Percentiles rank a stretch among this genome's conserved stretches.
phyloP scores from a whole-genome alignment of 2,888 invertebrate species.

The Tinea trinotella region DNA sequence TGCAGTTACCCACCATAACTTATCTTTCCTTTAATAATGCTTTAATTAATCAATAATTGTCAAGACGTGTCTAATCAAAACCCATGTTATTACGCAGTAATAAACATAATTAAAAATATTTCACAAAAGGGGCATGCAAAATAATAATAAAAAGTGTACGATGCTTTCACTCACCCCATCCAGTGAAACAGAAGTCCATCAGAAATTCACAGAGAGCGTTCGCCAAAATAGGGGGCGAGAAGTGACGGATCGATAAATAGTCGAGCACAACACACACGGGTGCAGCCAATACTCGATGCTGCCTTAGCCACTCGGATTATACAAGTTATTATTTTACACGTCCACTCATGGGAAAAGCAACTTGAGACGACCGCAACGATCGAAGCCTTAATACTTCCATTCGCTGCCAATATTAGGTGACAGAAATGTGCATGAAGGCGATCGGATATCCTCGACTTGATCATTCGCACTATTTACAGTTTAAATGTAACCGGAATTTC shows the following conservation, averaged over 20 bases:
- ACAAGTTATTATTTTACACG: slow-evolving; percentile 33
- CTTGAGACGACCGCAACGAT: slow-evolving; percentile 69
- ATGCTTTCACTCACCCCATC: not conserved
- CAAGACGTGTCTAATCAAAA: too few relatives aligned
- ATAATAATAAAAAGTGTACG: not conserved
- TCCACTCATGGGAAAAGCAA: slow-evolving; percentile 73
- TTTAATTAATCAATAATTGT: too few relatives aligned
- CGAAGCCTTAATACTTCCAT: slow-evolving; percentile 73
- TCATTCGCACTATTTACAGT: slow-evolving; percentile 10
- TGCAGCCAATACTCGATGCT: not conserved
- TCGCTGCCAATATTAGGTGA: slow-evolving; percentile 69
- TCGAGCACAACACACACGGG: slow-evolving; percentile 8
- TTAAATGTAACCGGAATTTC: too few relatives aligned
- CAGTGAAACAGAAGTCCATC: not conserved
- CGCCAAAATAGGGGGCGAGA: slow-evolving; percentile 8
- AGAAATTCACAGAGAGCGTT: slow-evolving; percentile 4
- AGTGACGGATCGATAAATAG: slow-evolving; percentile 8
- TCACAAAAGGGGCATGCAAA: not conserved
- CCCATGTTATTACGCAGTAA: too few relatives aligned
- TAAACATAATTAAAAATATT: too few relatives aligned
- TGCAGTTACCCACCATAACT: too few relatives aligned
- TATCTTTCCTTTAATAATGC: too few relatives aligned
- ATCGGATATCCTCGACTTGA: slow-evolving; percentile 39
- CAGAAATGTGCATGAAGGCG: slow-evolving; percentile 48
- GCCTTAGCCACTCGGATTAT: slow-evolving; percentile 5